Conservation (phyloP, 2,888 invertebrate species). For the Smittia sp. region DNA sequence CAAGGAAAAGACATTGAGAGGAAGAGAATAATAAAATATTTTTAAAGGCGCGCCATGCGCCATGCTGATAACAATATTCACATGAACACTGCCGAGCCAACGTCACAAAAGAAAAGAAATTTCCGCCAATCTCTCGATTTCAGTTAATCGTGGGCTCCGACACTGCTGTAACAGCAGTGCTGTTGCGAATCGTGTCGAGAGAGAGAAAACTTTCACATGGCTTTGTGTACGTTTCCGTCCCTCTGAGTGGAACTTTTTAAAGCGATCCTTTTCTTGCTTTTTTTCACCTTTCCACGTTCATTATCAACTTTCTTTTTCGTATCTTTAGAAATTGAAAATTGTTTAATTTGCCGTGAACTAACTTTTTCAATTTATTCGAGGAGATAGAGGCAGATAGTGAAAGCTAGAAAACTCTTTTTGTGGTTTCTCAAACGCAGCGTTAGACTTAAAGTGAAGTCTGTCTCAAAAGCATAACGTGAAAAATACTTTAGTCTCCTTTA, state of each 20-base stretch:
- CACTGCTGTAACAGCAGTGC: too few relatives aligned
- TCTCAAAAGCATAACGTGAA: too few relatives aligned
- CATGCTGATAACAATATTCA: slow-evolving; percentile 14
- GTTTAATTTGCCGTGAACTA: neutral
- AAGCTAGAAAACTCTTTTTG: neutral
- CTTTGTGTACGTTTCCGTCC: slow-evolving; percentile 22
- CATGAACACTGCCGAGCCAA: neutral
- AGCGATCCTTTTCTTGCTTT: neutral
- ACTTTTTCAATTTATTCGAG: neutral
- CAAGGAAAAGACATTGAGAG: too few relatives aligned
- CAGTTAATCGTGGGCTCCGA: too few relatives aligned
- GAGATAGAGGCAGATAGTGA: neutral
- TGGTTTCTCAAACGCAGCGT: too few relatives aligned
- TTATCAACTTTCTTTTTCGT: neutral
- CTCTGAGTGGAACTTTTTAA: neutral
- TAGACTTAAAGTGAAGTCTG: too few relatives aligned
- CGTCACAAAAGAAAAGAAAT: neutral
- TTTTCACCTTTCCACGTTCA: slow-evolving; percentile 4
- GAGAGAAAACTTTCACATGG: slow-evolving; percentile 12
- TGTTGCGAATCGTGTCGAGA: too few relatives aligned
- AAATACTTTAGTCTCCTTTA: too few relatives aligned
- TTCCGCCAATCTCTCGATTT: too few relatives aligned
- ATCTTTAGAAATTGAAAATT: slow-evolving; percentile 3
- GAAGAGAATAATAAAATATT: too few relatives aligned
- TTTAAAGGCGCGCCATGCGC: too few relatives aligned